Evolutionary conservation across 2,113 vertebrate genomes (phyloP).

Genomic region (Calyptomena viridis): DNA sequence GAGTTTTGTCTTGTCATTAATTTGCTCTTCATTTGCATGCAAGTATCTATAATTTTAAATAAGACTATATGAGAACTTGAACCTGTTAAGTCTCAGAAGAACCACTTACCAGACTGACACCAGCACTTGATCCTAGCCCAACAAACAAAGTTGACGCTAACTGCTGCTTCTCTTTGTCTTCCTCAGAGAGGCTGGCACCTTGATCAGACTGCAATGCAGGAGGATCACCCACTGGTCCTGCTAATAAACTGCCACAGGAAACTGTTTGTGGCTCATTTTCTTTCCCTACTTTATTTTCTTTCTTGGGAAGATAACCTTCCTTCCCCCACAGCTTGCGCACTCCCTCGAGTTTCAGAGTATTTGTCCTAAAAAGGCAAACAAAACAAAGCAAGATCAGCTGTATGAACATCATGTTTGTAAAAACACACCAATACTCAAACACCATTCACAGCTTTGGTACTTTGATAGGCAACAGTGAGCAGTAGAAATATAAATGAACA

Average conservation of each 20-base stretch:
- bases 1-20: background rate
- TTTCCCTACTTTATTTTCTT: slow-evolving; percentile 69
- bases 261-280: slow-evolving; percentile 33
- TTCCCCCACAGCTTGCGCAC: slow-evolving; percentile 92
- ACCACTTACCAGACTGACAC: slow-evolving; percentile 82
- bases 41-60: background rate
- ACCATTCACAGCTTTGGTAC: background rate
- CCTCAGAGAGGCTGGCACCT: slow-evolving; percentile 50
- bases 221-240: slow-evolving; percentile 39
- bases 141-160: slow-evolving; percentile 90
- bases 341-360: slow-evolving; percentile 85
- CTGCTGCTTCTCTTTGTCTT: slow-evolving; percentile 84
- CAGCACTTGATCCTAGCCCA: slow-evolving; percentile 82
- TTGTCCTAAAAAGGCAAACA: slow-evolving; percentile 68
- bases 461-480: background rate
- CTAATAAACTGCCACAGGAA: slow-evolving; percentile 43
- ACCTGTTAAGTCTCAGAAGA: background rate
- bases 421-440: background rate
- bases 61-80: background rate
- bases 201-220: background rate
- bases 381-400: background rate
- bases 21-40: background rate
- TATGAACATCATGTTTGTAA: background rate
- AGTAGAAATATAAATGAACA: background rate
- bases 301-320: slow-evolving; percentile 90